Conservation (phyloP, 2,888 invertebrate genomes). For the Villa cingulata region DNA sequence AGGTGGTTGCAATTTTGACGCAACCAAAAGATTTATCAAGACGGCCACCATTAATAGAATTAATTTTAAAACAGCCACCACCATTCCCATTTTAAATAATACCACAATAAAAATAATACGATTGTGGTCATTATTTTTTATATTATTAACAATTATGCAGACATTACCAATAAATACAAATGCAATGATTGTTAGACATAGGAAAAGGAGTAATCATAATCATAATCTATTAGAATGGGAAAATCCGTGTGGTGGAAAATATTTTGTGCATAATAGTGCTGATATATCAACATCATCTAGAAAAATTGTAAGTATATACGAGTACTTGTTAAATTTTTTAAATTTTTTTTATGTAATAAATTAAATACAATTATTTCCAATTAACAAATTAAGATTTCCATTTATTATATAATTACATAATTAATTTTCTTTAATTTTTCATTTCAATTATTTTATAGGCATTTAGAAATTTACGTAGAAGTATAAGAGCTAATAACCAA, state of each 20-base stretch:
- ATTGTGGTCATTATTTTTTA: slow-evolving; percentile 13
- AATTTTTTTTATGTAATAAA: neutral
- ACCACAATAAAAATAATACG: neutral
- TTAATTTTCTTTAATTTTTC: neutral
- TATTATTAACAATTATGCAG: slow-evolving; percentile 10
- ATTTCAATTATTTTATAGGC: slow-evolving; percentile 6
- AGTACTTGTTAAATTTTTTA: neutral
- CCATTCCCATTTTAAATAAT: neutral
- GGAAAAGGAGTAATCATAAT: neutral
- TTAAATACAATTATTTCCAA: too few species aligned
- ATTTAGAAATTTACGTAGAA: slow-evolving; percentile 3
- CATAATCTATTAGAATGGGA: slow-evolving; percentile 22
- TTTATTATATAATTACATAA: neutral
- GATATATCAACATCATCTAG: neutral
- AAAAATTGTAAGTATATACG: slow-evolving; percentile 5
- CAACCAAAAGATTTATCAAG: slow-evolving; percentile 23
- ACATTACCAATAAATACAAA: slow-evolving; percentile 5
- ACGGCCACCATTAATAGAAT: slow-evolving; percentile 21
- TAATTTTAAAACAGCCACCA: neutral
- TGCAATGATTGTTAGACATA: neutral
- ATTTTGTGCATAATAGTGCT: neutral
- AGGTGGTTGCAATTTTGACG: slow-evolving; percentile 24
- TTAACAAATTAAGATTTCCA: too few species aligned
- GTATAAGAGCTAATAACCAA: slow-evolving; percentile 1
- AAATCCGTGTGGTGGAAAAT: slow-evolving; percentile 28